Base-by-base conservation (phyloP, 2,888 invertebrate species). In the Lymantria dispar region DNA sequence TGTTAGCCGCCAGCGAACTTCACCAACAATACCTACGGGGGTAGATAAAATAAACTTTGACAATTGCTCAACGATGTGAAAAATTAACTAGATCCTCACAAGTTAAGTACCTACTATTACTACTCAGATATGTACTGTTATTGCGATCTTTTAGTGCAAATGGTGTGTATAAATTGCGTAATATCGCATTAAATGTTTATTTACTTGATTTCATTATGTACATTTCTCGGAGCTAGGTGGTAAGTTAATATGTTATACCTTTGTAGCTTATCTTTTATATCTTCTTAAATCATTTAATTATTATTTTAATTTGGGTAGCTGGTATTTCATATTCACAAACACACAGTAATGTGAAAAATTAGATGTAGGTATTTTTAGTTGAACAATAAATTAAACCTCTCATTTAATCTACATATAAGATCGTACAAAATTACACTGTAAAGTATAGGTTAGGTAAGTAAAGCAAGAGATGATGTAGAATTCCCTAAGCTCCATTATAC, bases 41-140 rank as follows among this genome's bases (percentile, higher is more conserved):
- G 47, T 46, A 58, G 58, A 69, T 64, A 62, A 52, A 61, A 59
- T 56, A 62, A 68, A 62, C 58, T 58, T 60, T 58, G 47, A 56
- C 51, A 61, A 63, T 65, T 60, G 60, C 45, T 53, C 56, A 60
- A 59, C 58, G 57, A 66, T 39, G 55, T 59, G 62, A 56, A 63
- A 61, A 63, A 68, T 63, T 54, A 63, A 68, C 66, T 63, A 55
- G 65, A 45, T 50, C 54, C 54, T 55, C 22, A 55, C 48, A 51
- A 46, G 51, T 56, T 59, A 56, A 50, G 52, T 45, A 57, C 51
- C 33, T 62, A 22, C 22, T 22, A 52, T 54, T 57, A 50, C 51
- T 50, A 54, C 52, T 44, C 53, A 49, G 56, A 50, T 56, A 49
- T 13, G 38, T 39, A 43, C 13, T 33, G 43, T 52, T 56, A 52